Base-by-base conservation (phyloP, 2,113 vertebrate genomes). In the Poeciliopsis occidentalis region DNA sequence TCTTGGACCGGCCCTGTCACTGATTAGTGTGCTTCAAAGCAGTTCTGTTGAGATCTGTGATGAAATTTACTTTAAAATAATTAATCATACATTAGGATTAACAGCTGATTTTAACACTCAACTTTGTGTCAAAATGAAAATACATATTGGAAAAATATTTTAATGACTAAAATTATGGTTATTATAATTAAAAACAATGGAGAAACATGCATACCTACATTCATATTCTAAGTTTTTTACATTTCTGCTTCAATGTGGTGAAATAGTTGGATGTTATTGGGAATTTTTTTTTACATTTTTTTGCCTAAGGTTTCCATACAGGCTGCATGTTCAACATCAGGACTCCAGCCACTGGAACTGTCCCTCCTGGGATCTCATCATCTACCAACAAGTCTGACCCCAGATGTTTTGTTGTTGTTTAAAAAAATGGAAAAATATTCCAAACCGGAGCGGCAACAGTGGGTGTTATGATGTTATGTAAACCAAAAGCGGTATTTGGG, bases 401-500 rank as follows among this genome's bases (percentile, higher is more conserved):
- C 51, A 57, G 51, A 57, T 57, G 44, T n/a, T 24, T 13, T 66
- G 64, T 66, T n/a, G 22, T 66, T 41, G 3, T n/a, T 39, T 4
- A 39, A 64, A 19, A 64, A 64, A 64, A 64, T 64, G 30, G 62
- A 64, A 64, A 64, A 29, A 32, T 32, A 32, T 64, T 30, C 44
- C 62, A 64, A 19, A 64, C 29, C 19, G 22, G 62, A 31, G 6
- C 30, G 22, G 29, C 31, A 64, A 17, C 39, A 47, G n/a, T 8
- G 24, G 13, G 47, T 67, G 24, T 47, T 30, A 67, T 27, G 1
- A 27, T 44, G 30, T 17, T 30, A 57, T 67, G 5, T 2, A 30
- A 27, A 67, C 4, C 39, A 67, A 29, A 41, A 47, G 30, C 6
- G 8, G 30, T 22, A 64, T 64, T 22, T 31, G 8, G 30, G 27